Base-by-base conservation (phyloP, 2,797 vertebrate species). In the Hippopotamyrus pictus region DNA sequence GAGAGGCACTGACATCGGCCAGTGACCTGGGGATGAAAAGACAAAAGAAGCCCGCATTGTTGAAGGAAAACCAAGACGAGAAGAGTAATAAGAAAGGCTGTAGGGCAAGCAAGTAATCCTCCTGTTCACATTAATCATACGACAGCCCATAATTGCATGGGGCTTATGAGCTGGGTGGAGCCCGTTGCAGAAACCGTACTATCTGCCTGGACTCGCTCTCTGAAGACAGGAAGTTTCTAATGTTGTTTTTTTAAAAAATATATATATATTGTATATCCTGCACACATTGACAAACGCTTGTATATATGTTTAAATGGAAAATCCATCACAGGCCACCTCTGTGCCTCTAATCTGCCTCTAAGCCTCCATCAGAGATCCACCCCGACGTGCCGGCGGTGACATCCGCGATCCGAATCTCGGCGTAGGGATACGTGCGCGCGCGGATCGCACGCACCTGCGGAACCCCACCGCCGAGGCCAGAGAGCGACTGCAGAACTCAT, bases 401-500 rank as follows among this genome's bases (percentile, higher is more conserved):
- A 92, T 11, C 29, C 46, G 44, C 51, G 44, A 88, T 76, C 65
- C 17, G 25, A 51, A 22, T 51, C 82, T 37, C 50, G 46, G 48
- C 33, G 37, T 14, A 65, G 53, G n/a, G 46, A 69, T 33, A 69
- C 54, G 7, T 6, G 3, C 25, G 0, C 29, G 33, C 9, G 9
- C 54, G 2, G 22, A 33, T 12, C 62, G 7, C 76, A 69, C 48
- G 5, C 76, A 22, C 87, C 44, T 73, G 51, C 73, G 12, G 12
- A 54, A 29, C 6, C 65, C 51, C 29, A 2, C 17, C 19, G 37
- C 76, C 5, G 17, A 65, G 41, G 54, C 17, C 1, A 46, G 50
- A 3, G n/a, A 69, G 33, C n/a, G 25, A 95, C 94, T 95, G 94
- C 91, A 96, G 93, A 96, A 95, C 90, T 95, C 93, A 94, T 95